Evolutionary conservation across 2,797 vertebrate species (phyloP), one percentile per base, ranked within the genome.

Genomic region (Glossophaga mutica): DNA sequence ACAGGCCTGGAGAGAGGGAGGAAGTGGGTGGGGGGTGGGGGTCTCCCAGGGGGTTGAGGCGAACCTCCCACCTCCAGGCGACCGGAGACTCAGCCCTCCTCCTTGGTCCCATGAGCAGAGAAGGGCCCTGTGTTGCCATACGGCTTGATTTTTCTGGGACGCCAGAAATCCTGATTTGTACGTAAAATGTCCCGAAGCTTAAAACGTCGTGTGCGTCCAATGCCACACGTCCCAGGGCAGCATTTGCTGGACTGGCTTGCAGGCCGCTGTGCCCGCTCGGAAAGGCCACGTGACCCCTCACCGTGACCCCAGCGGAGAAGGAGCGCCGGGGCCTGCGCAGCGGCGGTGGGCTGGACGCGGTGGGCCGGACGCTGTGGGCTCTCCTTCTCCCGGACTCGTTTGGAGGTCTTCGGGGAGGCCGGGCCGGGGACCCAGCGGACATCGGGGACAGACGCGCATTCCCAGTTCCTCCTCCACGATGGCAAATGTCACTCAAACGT

Each of bases 121-220:
- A 37, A 14, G 16, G 32, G 37, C 12, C 15, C 32, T 24, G 12
- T 21, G 19, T 48, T 94, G 11, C 39, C 32, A 21, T 9, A 15
- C 76, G 92, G 16, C 52, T 96, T 85, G 29, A 42, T 59, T 67
- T 90, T 91, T 70, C 82, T 67, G 39, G 94, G 67, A 91, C 81
- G 1, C n/a, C 68, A 85, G 73, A 90, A 87, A 79, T 57, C 18
- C 16, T 83, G 52, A 77, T 81, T 65, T 88, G 39, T 29, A 7
- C 42, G 7, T 68, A 14, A 85, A 78, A 70, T 37, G 19, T 44
- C 16, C 71, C 26, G 32, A 32, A 26, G 44, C 73, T 65, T 42
- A 90, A 88, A 92, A 90, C 9, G 74, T 67, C 37, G 6, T 52
- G 32, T 57, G n/a, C 9, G 2, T 29, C 52, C 62, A 46, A 37